Evolutionary conservation across 2,113 vertebrate species (phyloP), one percentile per base, ranked within the genome.

Genomic region (Callopanchax toddi): DNA sequence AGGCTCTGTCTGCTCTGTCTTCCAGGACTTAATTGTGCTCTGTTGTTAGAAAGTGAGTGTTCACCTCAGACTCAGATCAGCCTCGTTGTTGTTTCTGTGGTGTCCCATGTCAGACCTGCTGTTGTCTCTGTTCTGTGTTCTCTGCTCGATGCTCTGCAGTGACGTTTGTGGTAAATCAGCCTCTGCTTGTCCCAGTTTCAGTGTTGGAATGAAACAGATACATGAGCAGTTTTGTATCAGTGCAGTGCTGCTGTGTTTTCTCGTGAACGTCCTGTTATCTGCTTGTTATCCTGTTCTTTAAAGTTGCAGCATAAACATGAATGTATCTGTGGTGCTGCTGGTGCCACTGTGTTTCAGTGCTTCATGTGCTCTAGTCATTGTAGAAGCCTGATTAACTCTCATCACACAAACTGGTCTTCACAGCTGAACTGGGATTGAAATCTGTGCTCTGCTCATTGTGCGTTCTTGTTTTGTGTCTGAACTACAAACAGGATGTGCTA

Each of bases 1-100:
- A 71, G 78, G 43, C 71, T 85, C 10, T 79, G 71, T 87, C 51
- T 84, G 73, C 89, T 86, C 89, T 94, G 92, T 95, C 87, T 95
- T 95, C 40, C 94, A 96, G 95, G 93, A 88, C 93, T 94, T 93
- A 95, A 95, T 87, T 94, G 93, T 86, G 92, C 95, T 91, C 93
- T 96, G 91, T 94, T 96, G 81, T 95, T 96, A 94, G 93, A 95
- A 89, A 94, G 95, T 96, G 94, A 96, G 94, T 96, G 55, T 74
- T 60, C 53, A 0, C 18, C 67, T 84, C 76, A 65, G 71, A 49
- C 54, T 25, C 67, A 72, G 62, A 74, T 50, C 62, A 76, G 76
- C 71, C 77, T 34, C 26, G 60, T 44, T 65, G 51, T 69, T 43
- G 23, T 76, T 70, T 39, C 6, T 76, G 74, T 75, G 62, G 64